These are phyloP conservation scores for Dascyllus trimaculatus DNA, from an alignment of 2,113 vertebrate genomes.

Conservation along the genomic window DNA sequence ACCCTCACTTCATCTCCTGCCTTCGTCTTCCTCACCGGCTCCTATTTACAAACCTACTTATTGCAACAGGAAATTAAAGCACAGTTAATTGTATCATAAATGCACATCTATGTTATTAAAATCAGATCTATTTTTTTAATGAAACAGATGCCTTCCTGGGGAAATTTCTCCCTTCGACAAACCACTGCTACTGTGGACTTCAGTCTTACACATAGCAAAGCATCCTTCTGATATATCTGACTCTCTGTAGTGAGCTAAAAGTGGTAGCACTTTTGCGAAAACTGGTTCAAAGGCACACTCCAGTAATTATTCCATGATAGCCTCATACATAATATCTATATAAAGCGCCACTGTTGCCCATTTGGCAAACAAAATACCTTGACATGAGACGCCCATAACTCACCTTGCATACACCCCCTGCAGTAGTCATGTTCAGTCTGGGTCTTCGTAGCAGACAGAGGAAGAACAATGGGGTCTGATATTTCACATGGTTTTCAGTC, in stretches of 20 bases:
- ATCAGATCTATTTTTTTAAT: slow-evolving; percentile 64
- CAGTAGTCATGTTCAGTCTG: slow-evolving; percentile 29
- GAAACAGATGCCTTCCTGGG: slow-evolving; percentile 58
- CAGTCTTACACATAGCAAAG: neutral
- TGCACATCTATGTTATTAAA: slow-evolving; percentile 63
- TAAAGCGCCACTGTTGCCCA: neutral
- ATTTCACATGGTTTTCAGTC: slow-evolving; percentile 63
- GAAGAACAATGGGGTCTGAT: slow-evolving; percentile 35
- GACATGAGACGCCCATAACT: slow-evolving; percentile 32
- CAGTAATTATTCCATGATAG: slow-evolving; percentile 36
- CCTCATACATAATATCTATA: slow-evolving; percentile 13
- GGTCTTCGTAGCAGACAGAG: slow-evolving; percentile 10
- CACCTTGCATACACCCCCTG: slow-evolving; percentile 43
- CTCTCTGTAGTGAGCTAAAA: too few species aligned
- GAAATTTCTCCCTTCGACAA: slow-evolving; percentile 39
- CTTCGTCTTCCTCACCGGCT: neutral
- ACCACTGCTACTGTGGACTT: neutral
- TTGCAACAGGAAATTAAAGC: slow-evolving; percentile 61
- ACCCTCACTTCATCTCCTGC: neutral
- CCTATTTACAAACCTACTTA: slow-evolving; percentile 52
- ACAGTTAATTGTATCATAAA: slow-evolving; percentile 72
- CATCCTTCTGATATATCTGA: neutral
- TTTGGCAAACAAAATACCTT: neutral
- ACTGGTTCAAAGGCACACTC: slow-evolving; percentile 9
- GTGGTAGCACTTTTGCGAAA: neutral